Percentiles rank a stretch among this genome's conserved stretches.
These are phyloP conservation scores for Physeter macrocephalus DNA, from an alignment of 2,113 vertebrate species.

Conservation along the genomic window DNA sequence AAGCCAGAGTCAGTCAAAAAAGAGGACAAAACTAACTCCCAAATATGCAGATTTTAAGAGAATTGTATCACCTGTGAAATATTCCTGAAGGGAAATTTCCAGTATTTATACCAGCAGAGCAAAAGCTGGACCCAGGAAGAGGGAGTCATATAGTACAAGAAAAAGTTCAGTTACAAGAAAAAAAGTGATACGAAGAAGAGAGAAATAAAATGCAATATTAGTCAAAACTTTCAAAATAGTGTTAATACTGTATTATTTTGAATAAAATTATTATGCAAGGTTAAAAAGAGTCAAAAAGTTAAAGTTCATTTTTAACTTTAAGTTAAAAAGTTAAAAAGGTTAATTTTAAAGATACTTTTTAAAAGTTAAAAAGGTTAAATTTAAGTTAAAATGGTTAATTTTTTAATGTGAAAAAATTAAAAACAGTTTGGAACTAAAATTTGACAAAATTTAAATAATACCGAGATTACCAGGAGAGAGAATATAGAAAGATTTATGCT, in stretches of 20 bases:
- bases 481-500: too few species aligned
- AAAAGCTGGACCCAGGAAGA: too few species aligned
- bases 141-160: accelerated
- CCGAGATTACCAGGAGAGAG: neutral
- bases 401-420: accelerated
- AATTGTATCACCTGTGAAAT: neutral
- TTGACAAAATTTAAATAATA: too few species aligned
- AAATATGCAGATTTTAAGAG: neutral
- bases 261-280: neutral
- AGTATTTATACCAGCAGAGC: accelerated
- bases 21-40: neutral
- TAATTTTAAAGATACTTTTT: neutral
- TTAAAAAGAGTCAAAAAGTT: neutral
- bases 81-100: neutral
- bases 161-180: neutral
- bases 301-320: neutral
- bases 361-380: neutral
- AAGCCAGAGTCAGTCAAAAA: neutral
- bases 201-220: neutral
- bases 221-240: neutral
- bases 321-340: neutral
- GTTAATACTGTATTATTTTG: neutral
- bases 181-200: accelerated
- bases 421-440: neutral
- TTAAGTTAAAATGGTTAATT: neutral